These are phyloP conservation scores for Narcine bancroftii DNA, from an alignment of 2,113 vertebrate species.

Conservation along the genomic window DNA sequence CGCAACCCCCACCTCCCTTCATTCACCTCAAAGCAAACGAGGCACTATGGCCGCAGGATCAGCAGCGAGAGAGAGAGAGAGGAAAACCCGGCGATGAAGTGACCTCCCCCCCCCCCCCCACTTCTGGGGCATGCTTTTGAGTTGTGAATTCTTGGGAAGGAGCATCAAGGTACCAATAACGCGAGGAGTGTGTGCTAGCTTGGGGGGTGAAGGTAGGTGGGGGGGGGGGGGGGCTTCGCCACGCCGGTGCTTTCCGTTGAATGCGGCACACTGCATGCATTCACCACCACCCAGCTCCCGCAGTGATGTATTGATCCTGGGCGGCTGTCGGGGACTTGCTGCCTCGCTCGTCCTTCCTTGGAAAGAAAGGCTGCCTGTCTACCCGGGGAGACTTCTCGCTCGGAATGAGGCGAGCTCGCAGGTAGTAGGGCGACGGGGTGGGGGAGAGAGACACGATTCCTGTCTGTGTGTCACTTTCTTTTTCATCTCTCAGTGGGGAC, in stretches of 20 bases:
- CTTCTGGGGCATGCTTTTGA: background rate
- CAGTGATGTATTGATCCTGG: background rate
- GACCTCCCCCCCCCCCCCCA: too few relatives aligned
- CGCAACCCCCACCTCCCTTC: background rate
- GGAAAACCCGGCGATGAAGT: background rate
- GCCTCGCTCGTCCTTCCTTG: background rate
- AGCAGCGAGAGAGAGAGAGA: background rate
- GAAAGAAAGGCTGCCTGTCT: too few relatives aligned
- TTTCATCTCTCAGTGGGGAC: background rate
- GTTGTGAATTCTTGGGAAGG: background rate
- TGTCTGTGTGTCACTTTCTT: background rate
- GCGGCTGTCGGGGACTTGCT: background rate
- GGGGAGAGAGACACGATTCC: background rate
- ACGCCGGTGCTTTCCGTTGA: background rate
- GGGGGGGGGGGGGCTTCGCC: background rate
- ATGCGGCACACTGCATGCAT: background rate
- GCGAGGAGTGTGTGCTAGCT: background rate
- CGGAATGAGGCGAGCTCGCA: background rate
- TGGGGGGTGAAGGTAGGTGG: background rate
- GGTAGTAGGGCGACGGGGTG: background rate
- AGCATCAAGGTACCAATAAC: slow-evolving; percentile 11
- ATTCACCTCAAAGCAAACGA: background rate
- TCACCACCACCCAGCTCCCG: background rate
- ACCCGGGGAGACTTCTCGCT: too few relatives aligned
- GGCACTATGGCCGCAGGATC: background rate